Conservation (phyloP, 2,888 invertebrate species). For the Ennomos quercinarius region DNA sequence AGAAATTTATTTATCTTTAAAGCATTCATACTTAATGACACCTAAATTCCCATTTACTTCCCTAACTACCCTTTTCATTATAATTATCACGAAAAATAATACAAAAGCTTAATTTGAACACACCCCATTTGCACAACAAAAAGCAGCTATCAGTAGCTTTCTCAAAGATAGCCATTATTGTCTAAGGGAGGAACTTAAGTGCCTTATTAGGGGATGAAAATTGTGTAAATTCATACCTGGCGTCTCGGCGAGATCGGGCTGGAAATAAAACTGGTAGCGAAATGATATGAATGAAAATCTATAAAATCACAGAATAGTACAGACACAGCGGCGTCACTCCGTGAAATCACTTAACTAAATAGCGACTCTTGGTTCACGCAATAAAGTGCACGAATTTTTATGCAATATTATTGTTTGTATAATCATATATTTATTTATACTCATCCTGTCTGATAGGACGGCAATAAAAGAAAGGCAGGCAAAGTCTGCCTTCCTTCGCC, state of each 20-base stretch:
- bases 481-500: too few species aligned
- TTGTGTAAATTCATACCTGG: constrained; percentile 31
- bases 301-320: neutral
- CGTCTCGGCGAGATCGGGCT: neutral
- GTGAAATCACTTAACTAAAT: neutral
- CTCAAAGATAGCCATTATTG: constrained; percentile 30
- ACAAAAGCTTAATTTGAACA: constrained; percentile 10
- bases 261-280: neutral
- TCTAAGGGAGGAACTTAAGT: constrained; percentile 32
- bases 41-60: neutral
- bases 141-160: constrained; percentile 28
- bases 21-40: too few species aligned
- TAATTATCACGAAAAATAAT: constrained; percentile 5
- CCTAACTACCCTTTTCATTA: neutral
- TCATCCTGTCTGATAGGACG: too few species aligned
- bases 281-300: too few species aligned
- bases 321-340: too few species aligned
- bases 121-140: constrained; percentile 23
- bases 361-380: neutral
- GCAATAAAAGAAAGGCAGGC: too few species aligned
- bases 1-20: too few species aligned
- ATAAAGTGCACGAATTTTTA: too few species aligned
- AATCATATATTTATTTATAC: too few species aligned
- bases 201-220: constrained; percentile 32
- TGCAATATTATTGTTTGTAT: too few species aligned